Evolutionary conservation across 2,113 vertebrate genomes (phyloP), one percentile per base, ranked within the genome.

Genomic region (Nyctibius bracteatus): DNA sequence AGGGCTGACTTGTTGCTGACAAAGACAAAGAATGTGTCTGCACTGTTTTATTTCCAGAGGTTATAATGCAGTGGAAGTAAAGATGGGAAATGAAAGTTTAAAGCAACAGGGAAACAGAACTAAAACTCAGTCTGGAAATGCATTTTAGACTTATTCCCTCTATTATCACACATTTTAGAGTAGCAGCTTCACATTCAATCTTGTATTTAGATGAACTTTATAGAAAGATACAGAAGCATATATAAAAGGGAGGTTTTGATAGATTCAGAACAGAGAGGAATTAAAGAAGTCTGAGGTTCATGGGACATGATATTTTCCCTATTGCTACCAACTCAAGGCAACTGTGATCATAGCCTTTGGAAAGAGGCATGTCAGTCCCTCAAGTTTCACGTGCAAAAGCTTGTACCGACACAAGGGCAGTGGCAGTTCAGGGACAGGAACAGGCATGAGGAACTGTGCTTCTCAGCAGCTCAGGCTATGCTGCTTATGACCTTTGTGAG

Each of bases 331-430:
- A 35, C 33, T 55, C 33, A 11, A 72, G 70, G 71, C 16, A 61
- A 16, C 0, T 46, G 47, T 17, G 54, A 66, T 18, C 0, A 0
- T 3, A n/a, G 59, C 52, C 43, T 74, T 58, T 17, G 5, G 8
- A 23, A 37, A 46, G 41, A 24, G 54, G 15, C 37, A 33, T 1
- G 10, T 8, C 23, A 23, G 18, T 30, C 21, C 1, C 1, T 13
- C 47, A 39, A 19, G 39, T 3, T 10, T 33, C 61, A 37, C 0
- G 0, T 5, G 30, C 43, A 68, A 61, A 74, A 46, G 22, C 37
- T 31, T 4, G 17, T n/a, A 41, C 28, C 0, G 0, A 28, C 33
- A 13, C 16, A 37, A 49, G 33, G 47, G 43, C 57, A 31, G 20
- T 30, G 35, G 54, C 54, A 22, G 31, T 4, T 19, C 14, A 14